These are phyloP conservation scores for Cheilosia variabilis DNA, from an alignment of 2,888 invertebrate species.

Conservation along the genomic window DNA sequence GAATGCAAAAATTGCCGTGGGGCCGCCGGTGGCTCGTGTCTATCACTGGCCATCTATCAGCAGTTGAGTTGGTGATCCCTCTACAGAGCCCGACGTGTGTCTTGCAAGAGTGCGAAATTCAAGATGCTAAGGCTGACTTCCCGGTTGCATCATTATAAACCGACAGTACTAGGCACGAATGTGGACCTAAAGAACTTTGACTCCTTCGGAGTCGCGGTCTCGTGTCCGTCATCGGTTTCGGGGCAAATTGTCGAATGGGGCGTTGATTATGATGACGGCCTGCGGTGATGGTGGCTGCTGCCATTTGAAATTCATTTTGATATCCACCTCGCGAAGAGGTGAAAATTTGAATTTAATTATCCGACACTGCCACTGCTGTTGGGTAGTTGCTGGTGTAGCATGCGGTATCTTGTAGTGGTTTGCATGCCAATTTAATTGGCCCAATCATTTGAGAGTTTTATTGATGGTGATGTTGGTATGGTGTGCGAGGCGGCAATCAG, in stretches of 20 bases:
- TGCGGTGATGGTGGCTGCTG: constrained; percentile 29
- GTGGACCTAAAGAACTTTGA: constrained; percentile 59
- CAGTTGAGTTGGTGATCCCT: not conserved
- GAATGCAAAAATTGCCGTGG: constrained; percentile 67
- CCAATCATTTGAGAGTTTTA: constrained; percentile 43
- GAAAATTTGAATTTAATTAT: constrained; percentile 72
- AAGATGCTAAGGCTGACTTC: constrained; percentile 42
- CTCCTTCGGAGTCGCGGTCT: constrained; percentile 43
- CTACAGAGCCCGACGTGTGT: constrained; percentile 18
- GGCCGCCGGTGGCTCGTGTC: constrained; percentile 53
- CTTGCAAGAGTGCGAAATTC: constrained; percentile 49
- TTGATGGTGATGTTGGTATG: constrained; percentile 14
- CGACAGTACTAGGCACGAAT: constrained; percentile 3
- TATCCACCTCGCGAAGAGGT: constrained; percentile 57
- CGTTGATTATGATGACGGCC: constrained; percentile 67
- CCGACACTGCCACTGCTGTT: constrained; percentile 45
- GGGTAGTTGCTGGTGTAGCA: not conserved
- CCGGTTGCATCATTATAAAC: constrained; percentile 44
- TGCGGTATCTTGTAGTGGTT: constrained; percentile 14
- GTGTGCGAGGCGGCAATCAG: constrained; percentile 46
- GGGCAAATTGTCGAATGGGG: constrained; percentile 64
- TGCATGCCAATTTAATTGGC: constrained; percentile 45
- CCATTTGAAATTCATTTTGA: constrained; percentile 62
- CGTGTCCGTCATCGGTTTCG: constrained; percentile 45
- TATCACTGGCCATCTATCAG: constrained; percentile 34